Base-by-base conservation (phyloP, 2,113 vertebrate species). In the Pica pica region DNA sequence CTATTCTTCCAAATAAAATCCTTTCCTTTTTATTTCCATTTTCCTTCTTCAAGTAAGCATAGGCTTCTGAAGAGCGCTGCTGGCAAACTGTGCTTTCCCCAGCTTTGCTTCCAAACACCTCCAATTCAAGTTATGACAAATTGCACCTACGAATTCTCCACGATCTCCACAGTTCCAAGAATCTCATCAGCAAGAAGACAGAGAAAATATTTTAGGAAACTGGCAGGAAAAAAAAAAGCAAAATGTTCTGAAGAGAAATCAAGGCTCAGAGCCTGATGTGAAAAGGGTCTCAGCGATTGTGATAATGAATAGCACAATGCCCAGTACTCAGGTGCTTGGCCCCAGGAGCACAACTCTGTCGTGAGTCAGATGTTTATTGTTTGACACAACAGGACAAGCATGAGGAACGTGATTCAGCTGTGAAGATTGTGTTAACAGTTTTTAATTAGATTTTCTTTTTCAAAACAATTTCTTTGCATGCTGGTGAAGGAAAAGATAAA, bases 381-480 rank as follows among this genome's bases (percentile, higher is more conserved):
- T 95, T 55, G 47, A 86, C 82, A 83, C 37, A 94, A 65, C 46
- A 39, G 24, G 44, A 84, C 65, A 69, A 89, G 70, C 35, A 73
- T 11, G 67, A 80, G 46, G 44, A 90, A 85, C 0, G 5, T 93
- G 92, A 93, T 57, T 90, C 70, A 90, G 70, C 53, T 88, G 70
- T 80, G 91, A 93, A 79, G 44, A 69, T 6, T 33, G 67, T 65
- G 55, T 83, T 88, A 94, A 73, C 83, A 77, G 71, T 39, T 95
- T 86, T 93, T 83, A 95, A 93, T 90, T 80, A 85, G 50, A 68
- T 85, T 93, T 87, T 33, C 61, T 46, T 94, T 90, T 86, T 55
- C 79, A 69, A 94, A 83, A 86, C 56, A 88, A 83, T 39, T 31
- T 68, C 60, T 93, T 90, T 70, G 55, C 55, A 31, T 57, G 63